Conservation (phyloP, 1,140 invertebrate genomes). For the Coptotermes formosanus region DNA sequence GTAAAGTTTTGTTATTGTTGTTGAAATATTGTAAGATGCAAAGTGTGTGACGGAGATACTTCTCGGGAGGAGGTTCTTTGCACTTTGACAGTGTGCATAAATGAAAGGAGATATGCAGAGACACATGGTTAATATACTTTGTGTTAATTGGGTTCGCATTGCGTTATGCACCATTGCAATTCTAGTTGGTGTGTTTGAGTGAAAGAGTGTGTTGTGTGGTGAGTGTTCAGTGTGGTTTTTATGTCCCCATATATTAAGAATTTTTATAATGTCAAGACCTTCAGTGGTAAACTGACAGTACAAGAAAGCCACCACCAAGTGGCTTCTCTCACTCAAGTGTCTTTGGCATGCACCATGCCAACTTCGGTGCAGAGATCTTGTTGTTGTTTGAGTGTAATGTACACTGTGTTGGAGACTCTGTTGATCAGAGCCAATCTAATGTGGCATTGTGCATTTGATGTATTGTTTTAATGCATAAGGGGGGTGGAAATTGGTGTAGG, state of each 20-base stretch:
- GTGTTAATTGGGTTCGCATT: constrained; percentile 22
- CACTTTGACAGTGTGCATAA: neutral
- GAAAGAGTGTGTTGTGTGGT: neutral
- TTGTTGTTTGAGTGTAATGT: neutral
- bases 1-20: constrained; percentile 33
- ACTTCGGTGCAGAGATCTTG: constrained; percentile 14
- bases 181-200: constrained; percentile 15
- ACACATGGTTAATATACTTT: neutral
- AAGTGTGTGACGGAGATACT: neutral
- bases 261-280: constrained; percentile 24
- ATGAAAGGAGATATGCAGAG: neutral
- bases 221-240: constrained; percentile 22
- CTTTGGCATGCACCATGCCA: constrained; percentile 21
- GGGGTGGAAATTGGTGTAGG: constrained; percentile 33
- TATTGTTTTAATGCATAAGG: constrained; percentile 31
- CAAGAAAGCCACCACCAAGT: constrained; percentile 8
- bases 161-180: neutral
- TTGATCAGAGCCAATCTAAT: constrained; percentile 26
- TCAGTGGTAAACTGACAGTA: constrained; percentile 10
- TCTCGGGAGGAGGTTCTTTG: neutral
- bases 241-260: constrained; percentile 17
- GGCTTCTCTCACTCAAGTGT: constrained; percentile 12
- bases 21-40: constrained; percentile 27
- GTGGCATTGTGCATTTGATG: constrained; percentile 24
- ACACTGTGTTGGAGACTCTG: constrained; percentile 26